phyloP scores from a whole-genome alignment of 2,113 vertebrate species.

The Stigmatopora argus region DNA sequence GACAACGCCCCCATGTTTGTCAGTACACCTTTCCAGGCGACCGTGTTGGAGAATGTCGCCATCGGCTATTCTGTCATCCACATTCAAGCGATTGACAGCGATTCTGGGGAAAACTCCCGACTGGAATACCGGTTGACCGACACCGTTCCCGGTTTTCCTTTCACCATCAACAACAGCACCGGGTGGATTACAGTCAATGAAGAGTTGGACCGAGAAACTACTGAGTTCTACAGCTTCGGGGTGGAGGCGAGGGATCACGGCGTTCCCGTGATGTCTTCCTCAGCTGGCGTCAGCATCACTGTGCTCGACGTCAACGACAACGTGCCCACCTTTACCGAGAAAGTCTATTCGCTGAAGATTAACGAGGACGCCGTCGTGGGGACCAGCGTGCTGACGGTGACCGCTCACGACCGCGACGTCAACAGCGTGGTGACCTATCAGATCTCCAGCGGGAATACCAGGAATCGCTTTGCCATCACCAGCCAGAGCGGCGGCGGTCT shows the following conservation, averaged over 20 bases:
- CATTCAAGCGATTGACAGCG: constrained; percentile 89
- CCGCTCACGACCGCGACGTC: constrained; percentile 83
- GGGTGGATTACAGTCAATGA: constrained; percentile 87
- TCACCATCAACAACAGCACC: constrained; percentile 90
- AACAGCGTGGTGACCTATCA: constrained; percentile 96
- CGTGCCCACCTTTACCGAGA: constrained; percentile 85
- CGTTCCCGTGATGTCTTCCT: constrained; percentile 83
- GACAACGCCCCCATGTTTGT: constrained; percentile 96
- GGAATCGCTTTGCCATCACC: constrained; percentile 93
- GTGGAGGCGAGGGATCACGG: constrained; percentile 90
- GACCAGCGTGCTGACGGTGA: constrained; percentile 86
- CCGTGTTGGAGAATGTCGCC: constrained; percentile 86
- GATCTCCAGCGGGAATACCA: constrained; percentile 93
- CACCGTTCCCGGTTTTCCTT: constrained; percentile 74
- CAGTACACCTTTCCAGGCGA: constrained; percentile 93
- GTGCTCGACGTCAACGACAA: constrained; percentile 95
- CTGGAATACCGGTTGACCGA: constrained; percentile 85
- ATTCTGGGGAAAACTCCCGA: constrained; percentile 86
- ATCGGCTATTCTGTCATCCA: constrained; percentile 89
- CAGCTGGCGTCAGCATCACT: constrained; percentile 87
- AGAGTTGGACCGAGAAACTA: constrained; percentile 85
- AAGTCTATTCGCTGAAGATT: constrained; percentile 83
- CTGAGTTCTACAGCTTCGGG: constrained; percentile 86
- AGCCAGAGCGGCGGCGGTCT: constrained; percentile 93
- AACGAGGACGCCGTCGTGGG: constrained; percentile 90